Base-by-base conservation (phyloP, 1,140 invertebrate species). In the Ganaspis sp. region DNA sequence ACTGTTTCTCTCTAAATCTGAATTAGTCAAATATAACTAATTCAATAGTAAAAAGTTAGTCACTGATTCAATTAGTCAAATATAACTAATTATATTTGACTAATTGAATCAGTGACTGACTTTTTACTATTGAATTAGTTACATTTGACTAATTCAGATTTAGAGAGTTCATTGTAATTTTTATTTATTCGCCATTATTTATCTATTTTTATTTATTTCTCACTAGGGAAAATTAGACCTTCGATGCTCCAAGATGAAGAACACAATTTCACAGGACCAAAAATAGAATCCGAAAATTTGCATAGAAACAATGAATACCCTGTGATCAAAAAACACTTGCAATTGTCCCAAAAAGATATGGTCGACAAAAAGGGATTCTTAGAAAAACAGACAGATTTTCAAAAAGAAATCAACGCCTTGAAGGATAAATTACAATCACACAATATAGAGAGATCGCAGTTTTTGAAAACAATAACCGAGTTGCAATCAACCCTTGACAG, bases 401-500 rank as follows among this genome's bases (percentile, higher is more conserved):
- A 89, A 54, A 91, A 88, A 54, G 86, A 89, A 73, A 88, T 90
- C 17, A 74, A 85, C 49, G 40, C 83, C 12, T 74, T 90, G 11
- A 88, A 85, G 58, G 87, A 90, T 26, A 88, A 87, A 77, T 69
- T 91, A 37, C 84, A 84, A 45, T 76, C 74, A 34, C 53, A 91
- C 17, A 87, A 90, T 72, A 78, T 81, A 5, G 92, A 91, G 75
- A 88, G 80, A 37, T 72, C 77, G 0, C 80, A 87, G 15, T 86
- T 86, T 74, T 73, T 82, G 4, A 86, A 87, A 42, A 86, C 90
- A 82, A 82, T 91, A n/a, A 54, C 86, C 9, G 92, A 92, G 73
- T 77, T 92, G 23, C 90, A 91, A 70, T 85, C 90, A 15, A 90
- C 89, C 75, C 74, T 93, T 15, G 92, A 93, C 74, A 92, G 92